Conservation (phyloP, 2,888 invertebrate genomes). For the Rhorus exstirpatorius region DNA sequence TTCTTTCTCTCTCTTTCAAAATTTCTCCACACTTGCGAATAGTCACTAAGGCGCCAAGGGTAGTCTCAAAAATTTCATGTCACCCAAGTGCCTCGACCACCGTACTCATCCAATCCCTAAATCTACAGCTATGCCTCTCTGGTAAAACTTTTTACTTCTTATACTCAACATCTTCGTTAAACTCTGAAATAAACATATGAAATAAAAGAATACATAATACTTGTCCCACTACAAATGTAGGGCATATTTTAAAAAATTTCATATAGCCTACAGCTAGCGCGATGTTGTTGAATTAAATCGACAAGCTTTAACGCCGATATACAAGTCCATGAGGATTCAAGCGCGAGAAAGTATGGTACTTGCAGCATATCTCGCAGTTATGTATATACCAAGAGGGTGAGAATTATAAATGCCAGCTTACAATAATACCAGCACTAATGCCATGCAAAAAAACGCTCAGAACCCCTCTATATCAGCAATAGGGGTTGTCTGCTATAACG, state of each 20-base stretch:
- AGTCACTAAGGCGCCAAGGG: too few species aligned
- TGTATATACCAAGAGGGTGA: conserved; percentile 72
- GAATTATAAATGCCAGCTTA: conserved; percentile 83
- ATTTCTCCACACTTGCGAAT: too few species aligned
- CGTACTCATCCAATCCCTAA: too few species aligned
- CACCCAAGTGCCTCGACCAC: too few species aligned
- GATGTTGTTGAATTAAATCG: conserved; percentile 77
- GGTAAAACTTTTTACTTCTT: too few species aligned
- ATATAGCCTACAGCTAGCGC: conserved; percentile 43
- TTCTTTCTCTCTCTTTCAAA: too few species aligned
- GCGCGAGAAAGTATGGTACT: conserved; percentile 37
- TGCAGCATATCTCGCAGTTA: conserved; percentile 33
- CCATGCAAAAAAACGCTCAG: conserved; percentile 80
- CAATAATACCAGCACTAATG: conserved; percentile 84
- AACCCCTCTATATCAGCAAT: conserved; percentile 40
- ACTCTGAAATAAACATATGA: too few species aligned
- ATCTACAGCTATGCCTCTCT: too few species aligned
- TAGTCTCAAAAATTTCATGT: too few species aligned
- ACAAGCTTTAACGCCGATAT: conserved; percentile 71
- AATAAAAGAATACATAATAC: too few species aligned
- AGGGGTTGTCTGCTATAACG: conserved; percentile 47
- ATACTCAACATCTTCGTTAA: too few species aligned
- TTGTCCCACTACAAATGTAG: too few species aligned
- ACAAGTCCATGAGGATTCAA: conserved; percentile 59
- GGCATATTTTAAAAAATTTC: neutral